Conservation (phyloP, 1,140 invertebrate genomes). For the Drosophila albomicans region DNA sequence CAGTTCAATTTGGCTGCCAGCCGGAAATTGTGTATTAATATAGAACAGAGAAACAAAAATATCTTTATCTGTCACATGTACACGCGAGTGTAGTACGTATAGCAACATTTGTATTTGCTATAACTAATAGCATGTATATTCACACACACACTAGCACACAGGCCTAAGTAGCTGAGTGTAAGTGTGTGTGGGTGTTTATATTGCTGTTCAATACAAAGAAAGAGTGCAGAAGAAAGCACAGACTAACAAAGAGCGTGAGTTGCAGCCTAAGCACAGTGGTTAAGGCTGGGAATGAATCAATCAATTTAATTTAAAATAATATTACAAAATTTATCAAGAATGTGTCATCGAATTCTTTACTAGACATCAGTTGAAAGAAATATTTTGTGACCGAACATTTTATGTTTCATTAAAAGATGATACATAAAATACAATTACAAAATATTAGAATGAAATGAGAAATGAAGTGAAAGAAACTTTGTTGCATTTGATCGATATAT, state of each 20-base stretch:
- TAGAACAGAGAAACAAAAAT: constrained; percentile 43
- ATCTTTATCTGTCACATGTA: constrained; percentile 57
- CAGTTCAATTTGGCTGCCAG: constrained; percentile 17
- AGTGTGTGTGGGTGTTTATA: constrained; percentile 1
- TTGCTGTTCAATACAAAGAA: constrained; percentile 3
- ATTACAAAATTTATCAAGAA: no score
- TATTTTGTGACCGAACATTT: no score
- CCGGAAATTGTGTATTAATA: constrained; percentile 57
- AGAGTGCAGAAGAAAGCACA: constrained; percentile 13
- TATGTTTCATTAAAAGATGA: no score
- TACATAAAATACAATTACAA: no score
- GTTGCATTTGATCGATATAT: no score
- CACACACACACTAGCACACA: neutral
- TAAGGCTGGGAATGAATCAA: neutral
- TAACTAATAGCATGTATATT: constrained; percentile 40
- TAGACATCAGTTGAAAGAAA: no score
- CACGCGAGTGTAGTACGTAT: constrained; percentile 13
- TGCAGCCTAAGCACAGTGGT: constrained; percentile 11
- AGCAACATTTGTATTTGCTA: constrained; percentile 39
- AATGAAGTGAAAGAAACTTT: no score
- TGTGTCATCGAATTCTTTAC: no score
- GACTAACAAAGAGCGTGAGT: neutral
- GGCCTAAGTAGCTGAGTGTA: neutral
- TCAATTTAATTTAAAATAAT: no score
- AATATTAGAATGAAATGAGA: no score